Evolutionary conservation across 92 coral and sea anemone species (phyloP), one percentile per base, ranked within the genome.

Genomic region (Zoanthus gigantus): DNA sequence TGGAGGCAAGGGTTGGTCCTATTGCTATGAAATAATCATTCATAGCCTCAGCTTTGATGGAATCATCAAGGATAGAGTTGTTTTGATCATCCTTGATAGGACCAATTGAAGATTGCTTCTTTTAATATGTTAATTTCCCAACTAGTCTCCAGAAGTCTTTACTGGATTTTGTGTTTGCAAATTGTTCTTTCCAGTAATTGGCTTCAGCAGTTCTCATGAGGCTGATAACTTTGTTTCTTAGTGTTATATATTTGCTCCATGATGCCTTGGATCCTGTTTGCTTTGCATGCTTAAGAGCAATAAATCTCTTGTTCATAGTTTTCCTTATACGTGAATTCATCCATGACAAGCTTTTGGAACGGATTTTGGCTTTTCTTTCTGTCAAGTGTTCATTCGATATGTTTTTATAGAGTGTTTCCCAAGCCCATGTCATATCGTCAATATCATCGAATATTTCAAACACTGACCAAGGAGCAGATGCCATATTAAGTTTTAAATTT

Each of bases 91-190:
- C 90, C 31, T 60, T 77, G 46, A 90, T 75, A 56, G 85, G 93
- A 63, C 94, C 91, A 67, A 88, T 91, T 18, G 71, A 88, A 32
- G 67, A 88, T 73, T 50, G 54, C 68, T 92, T 89, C 84, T 82
- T 89, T 84, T 92, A 89, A 69, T 79, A 69, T 44, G 83, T 81
- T 45, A 89, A 63, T 87, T 53, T 89, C 37, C 81, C 79, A 29
- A 92, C 89, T 53, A 92, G 83, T 65, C 85, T 74, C 90, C 90
- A 92, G 58, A 92, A 92, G 18, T 92, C 90, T 85, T 89, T 89
- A 30, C 88, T 79, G 86, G 83, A 60, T 74, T 77, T 78, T 60
- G 88, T 52, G 77, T 88, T 89, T 37, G 65, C 42, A 9, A 88
- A 92, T 88, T 89, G 84, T 32, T 76, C 29, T 89, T 46, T 78